Evolutionary conservation across 92 coral and sea anemone species (phyloP).

Genomic region (Phenganax marumi): DNA sequence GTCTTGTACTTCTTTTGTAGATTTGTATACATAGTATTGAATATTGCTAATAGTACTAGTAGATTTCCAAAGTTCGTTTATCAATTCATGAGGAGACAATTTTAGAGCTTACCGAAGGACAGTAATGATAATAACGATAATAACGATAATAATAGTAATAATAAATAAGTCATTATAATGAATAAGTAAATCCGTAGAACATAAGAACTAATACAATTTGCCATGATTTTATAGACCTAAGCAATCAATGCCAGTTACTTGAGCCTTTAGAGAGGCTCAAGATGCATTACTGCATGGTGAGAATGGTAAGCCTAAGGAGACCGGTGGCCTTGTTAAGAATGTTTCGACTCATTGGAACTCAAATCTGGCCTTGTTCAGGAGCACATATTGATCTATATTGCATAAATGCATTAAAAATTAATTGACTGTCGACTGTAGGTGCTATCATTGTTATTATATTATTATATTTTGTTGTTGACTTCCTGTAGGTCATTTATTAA

Average conservation of each 20-base stretch:
- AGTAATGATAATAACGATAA: too few relatives aligned
- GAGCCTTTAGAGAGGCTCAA: neutral
- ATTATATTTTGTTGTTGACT: neutral
- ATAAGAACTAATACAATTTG: too few relatives aligned
- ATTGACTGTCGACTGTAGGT: neutral
- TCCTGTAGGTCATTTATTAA: neutral
- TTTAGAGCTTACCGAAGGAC: conserved; percentile 31
- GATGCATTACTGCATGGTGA: neutral
- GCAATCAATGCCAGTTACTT: neutral
- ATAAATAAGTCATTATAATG: neutral
- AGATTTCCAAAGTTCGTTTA: conserved; percentile 25
- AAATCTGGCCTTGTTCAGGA: conserved; percentile 9
- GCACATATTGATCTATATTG: neutral
- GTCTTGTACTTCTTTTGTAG: too few relatives aligned
- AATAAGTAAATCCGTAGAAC: neutral
- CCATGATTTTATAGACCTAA: too few relatives aligned
- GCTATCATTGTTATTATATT: too few relatives aligned
- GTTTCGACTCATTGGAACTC: conserved; percentile 11
- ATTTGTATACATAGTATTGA: conserved; percentile 48
- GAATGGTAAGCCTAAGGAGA: neutral
- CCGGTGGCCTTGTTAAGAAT: too few relatives aligned
- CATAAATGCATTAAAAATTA: neutral
- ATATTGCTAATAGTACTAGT: conserved; percentile 32
- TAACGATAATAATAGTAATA: too few relatives aligned
- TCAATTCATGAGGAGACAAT: conserved; percentile 23